These are phyloP conservation scores for Drosophila paranaensis DNA, from an alignment of 2,888 invertebrate species.

Conservation along the genomic window DNA sequence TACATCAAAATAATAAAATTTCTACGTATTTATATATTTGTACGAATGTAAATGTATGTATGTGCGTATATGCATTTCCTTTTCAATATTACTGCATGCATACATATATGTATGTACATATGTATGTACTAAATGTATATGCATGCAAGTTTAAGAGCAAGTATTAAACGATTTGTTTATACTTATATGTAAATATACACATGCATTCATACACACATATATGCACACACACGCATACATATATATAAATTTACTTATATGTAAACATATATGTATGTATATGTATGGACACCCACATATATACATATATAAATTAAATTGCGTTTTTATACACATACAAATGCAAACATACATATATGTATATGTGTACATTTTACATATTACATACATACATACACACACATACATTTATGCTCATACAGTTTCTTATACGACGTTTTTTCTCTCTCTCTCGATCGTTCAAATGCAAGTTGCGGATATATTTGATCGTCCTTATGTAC, in stretches of 20 bases:
- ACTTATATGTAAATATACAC: slow-evolving; percentile 1
- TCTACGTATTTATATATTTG: slow-evolving; percentile 1
- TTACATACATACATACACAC: neutral
- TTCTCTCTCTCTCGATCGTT: slow-evolving; percentile 1
- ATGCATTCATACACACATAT: neutral
- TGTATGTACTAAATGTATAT: too few species aligned
- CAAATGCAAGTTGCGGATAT: slow-evolving; percentile 15
- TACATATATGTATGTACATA: slow-evolving; percentile 2
- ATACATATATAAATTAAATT: neutral
- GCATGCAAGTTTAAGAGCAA: neutral
- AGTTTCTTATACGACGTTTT: neutral
- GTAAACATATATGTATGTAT: neutral
- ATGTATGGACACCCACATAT: neutral
- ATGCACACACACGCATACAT: neutral
- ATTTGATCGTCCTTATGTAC: slow-evolving; percentile 33
- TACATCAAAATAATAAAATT: slow-evolving; percentile 5
- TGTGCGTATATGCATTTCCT: too few species aligned
- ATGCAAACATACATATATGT: neutral
- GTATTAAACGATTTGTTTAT: slow-evolving; percentile 6
- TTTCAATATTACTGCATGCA: neutral
- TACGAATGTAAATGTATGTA: neutral
- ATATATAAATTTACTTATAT: neutral
- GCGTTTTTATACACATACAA: neutral
- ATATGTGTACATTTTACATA: neutral
- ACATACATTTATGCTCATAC: neutral